phyloP scores from a whole-genome alignment of 1,140 invertebrate genomes.

The Pseudobourletiella spinata region DNA sequence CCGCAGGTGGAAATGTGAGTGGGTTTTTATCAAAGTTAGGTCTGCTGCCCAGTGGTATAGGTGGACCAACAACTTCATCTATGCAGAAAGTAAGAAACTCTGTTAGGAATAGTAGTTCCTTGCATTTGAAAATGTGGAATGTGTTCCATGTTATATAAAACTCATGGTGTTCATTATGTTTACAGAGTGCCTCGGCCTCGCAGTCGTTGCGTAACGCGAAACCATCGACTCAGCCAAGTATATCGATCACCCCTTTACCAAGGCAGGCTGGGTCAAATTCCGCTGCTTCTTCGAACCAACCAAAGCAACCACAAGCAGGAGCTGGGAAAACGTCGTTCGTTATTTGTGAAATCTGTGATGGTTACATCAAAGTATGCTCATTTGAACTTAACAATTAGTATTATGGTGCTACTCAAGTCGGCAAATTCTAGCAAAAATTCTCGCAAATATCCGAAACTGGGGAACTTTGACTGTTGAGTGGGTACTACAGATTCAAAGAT shows the following conservation, averaged over 20 bases:
- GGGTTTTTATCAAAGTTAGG: slow-evolving; percentile 23
- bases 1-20: not conserved
- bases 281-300: slow-evolving; percentile 35
- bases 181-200: slow-evolving; percentile 16
- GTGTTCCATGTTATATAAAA: no score
- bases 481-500: no score
- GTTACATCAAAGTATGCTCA: slow-evolving; percentile 69
- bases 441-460: no score
- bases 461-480: no score
- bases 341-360: slow-evolving; percentile 91
- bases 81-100: slow-evolving; percentile 12
- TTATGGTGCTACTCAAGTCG: no score
- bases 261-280: slow-evolving; percentile 46
- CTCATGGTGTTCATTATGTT: no score
- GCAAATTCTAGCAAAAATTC: no score
- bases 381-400: no score
- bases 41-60: slow-evolving; percentile 6
- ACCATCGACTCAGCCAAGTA: slow-evolving; percentile 58
- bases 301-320: slow-evolving; percentile 20
- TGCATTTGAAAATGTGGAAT: no score
- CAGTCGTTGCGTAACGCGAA: slow-evolving; percentile 19
- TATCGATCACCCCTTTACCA: slow-evolving; percentile 81
- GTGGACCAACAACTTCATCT: not conserved
- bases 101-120: not conserved
- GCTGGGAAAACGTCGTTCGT: slow-evolving; percentile 70